phyloP scores from a whole-genome alignment of 2,113 vertebrate genomes.

The Trinectes maculatus region DNA sequence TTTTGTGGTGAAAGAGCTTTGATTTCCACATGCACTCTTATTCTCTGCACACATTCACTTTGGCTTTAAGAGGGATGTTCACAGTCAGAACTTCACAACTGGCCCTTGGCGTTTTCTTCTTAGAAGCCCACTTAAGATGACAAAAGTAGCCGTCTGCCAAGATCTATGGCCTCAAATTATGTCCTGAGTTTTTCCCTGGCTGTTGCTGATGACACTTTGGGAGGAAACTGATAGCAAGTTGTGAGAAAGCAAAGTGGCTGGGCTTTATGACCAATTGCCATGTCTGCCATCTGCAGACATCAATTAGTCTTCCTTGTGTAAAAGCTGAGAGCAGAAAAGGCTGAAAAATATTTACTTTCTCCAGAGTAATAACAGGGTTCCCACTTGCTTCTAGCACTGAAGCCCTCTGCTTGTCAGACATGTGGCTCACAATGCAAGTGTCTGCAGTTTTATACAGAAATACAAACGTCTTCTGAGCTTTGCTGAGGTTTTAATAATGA shows the following conservation, averaged over 20 bases:
- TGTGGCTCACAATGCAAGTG: constrained; percentile 24
- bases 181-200: constrained; percentile 45
- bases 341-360: constrained; percentile 63
- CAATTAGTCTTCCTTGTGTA: constrained; percentile 77
- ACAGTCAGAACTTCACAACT: constrained; percentile 25
- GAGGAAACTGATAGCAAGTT: constrained; percentile 68
- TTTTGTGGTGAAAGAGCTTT: neutral
- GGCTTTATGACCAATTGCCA: constrained; percentile 74
- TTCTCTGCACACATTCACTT: constrained; percentile 2
- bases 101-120: constrained; percentile 32
- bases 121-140: constrained; percentile 71
- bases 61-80: constrained; percentile 9
- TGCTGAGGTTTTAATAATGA: constrained; percentile 24
- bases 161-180: constrained; percentile 74
- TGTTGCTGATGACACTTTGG: constrained; percentile 65
- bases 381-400: constrained; percentile 25
- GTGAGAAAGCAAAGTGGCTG: constrained; percentile 69
- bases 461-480: neutral
- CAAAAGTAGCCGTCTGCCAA: constrained; percentile 66
- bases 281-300: constrained; percentile 72
- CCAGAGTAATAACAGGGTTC: constrained; percentile 55
- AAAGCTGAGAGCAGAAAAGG: constrained; percentile 66
- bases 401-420: constrained; percentile 23
- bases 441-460: constrained; percentile 23
- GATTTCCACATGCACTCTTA: neutral